Evolutionary conservation across 2,113 vertebrate genomes (phyloP).

Genomic region (Montifringilla adamsi): DNA sequence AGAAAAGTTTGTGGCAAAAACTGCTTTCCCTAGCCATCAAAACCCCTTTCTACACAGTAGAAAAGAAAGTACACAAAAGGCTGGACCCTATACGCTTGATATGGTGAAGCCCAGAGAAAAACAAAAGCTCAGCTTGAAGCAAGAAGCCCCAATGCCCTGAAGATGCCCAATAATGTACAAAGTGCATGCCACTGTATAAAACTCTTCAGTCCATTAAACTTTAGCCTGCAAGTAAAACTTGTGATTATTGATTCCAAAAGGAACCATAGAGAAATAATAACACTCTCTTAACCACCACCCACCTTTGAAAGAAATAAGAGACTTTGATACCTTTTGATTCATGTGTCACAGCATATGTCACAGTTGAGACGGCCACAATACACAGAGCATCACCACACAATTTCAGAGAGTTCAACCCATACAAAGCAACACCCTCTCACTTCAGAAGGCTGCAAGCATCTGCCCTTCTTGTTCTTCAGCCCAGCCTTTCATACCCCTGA

Average conservation of each 20-base stretch:
- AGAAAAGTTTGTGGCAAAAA: constrained; percentile 52
- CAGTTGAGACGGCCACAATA: background rate
- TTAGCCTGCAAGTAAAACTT: background rate
- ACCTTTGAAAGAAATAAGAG: background rate
- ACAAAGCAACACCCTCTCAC: background rate
- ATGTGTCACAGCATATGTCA: background rate
- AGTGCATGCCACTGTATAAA: background rate
- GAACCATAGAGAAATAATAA: background rate
- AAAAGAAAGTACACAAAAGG: background rate
- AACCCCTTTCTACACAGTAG: constrained; percentile 44
- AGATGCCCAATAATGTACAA: background rate
- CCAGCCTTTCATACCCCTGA: background rate
- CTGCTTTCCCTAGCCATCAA: constrained; percentile 19
- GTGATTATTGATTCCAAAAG: background rate
- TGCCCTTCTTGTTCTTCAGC: too few relatives aligned
- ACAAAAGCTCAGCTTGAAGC: background rate
- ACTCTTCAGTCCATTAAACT: background rate
- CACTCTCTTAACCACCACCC: background rate
- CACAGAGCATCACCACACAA: background rate
- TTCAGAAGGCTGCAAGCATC: background rate
- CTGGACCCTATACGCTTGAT: background rate
- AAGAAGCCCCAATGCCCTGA: background rate
- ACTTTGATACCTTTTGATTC: background rate
- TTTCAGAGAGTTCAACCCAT: background rate
- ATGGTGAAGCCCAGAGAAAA: background rate